Percentiles rank a stretch among this genome's conserved stretches.
phyloP scores from a whole-genome alignment of 2,797 vertebrate genomes.

The Centroberyx gerrardi region DNA sequence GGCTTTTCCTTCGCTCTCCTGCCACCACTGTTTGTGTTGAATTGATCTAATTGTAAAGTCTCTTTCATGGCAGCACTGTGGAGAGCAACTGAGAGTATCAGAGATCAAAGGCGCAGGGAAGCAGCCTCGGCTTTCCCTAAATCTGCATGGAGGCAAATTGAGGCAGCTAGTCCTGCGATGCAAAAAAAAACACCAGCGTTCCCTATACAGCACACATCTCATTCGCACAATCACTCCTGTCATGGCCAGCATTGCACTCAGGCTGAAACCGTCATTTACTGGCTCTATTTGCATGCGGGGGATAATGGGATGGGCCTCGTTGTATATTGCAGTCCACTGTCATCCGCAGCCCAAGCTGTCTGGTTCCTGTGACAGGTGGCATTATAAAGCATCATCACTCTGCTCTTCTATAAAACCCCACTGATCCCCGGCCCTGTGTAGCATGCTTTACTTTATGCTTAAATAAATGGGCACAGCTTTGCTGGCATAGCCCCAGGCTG shows the following conservation, averaged over 20 bases:
- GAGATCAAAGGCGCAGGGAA: slow-evolving; percentile 54
- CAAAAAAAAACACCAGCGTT: slow-evolving; percentile 16
- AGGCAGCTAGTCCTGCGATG: slow-evolving; percentile 1
- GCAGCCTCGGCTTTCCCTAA: slow-evolving; percentile 28
- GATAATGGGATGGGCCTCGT: too few species aligned
- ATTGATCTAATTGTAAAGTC: slow-evolving; percentile 74
- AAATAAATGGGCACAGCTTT: too few species aligned
- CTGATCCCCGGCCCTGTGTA: too few species aligned
- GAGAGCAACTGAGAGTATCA: slow-evolving; percentile 39
- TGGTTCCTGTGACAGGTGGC: too few species aligned
- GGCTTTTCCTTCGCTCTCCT: slow-evolving; percentile 39
- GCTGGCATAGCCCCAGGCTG: too few species aligned
- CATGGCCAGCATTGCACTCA: slow-evolving; percentile 8
- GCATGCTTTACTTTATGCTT: too few species aligned
- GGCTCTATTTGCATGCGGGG: neutral
- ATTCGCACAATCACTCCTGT: neutral
- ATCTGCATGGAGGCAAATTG: slow-evolving; percentile 45
- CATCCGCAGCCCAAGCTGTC: too few species aligned
- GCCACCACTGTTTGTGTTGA: slow-evolving; percentile 61
- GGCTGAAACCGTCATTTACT: slow-evolving; percentile 13
- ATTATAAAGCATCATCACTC: too few species aligned
- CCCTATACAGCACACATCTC: slow-evolving; percentile 20
- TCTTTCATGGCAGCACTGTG: slow-evolving; percentile 59
- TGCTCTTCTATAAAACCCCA: too few species aligned
- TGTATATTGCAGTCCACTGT: too few species aligned